Evolutionary conservation across 2,797 vertebrate species (phyloP), one percentile per base, ranked within the genome.

Genomic region (Artibeus lituratus): DNA sequence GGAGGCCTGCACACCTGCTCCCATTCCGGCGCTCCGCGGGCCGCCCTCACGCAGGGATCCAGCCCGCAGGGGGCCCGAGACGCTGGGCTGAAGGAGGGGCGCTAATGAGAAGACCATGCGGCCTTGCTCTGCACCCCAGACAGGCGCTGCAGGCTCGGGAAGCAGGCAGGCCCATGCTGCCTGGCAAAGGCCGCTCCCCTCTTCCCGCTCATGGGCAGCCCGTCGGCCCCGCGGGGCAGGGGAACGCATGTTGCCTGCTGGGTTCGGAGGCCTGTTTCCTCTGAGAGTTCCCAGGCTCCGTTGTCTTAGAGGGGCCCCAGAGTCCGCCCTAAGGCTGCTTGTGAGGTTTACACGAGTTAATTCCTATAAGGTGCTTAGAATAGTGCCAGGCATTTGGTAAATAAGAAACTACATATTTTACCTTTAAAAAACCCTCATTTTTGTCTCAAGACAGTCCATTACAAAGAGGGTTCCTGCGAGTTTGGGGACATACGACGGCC

Each of bases 311-410:
- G 67, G 10, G 82, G 49, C 24, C 53, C 81, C n/a, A 37, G 51
- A 85, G 72, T 80, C 62, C 95, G 87, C 67, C 72, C 11, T 84
- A 78, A 90, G 72, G 14, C 32, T 59, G 29, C 19, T 42, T 39
- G 16, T 51, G 59, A 67, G 44, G 26, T 26, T 29, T 73, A 24
- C 73, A 14, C 51, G 32, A 80, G 44, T 76, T 53, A 44, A 74
- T 44, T n/a, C 39, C 86, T 51, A 22, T 11, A 83, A 65, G 9
- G 10, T 49, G 67, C 73, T 81, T 35, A 65, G 73, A 76, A 35
- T 29, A 51, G 81, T 67, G 76, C 53, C 85, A 73, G 35, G 72
- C 73, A 51, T 39, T 32, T n/a, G 59, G 70, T 51, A 32, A 76
- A 81, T n/a, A 70, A 70, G n/a, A 49, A 74, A 47, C 51, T 15